phyloP scores from a whole-genome alignment of 2,888 invertebrate species.

The Caenorhabditis sp. region DNA sequence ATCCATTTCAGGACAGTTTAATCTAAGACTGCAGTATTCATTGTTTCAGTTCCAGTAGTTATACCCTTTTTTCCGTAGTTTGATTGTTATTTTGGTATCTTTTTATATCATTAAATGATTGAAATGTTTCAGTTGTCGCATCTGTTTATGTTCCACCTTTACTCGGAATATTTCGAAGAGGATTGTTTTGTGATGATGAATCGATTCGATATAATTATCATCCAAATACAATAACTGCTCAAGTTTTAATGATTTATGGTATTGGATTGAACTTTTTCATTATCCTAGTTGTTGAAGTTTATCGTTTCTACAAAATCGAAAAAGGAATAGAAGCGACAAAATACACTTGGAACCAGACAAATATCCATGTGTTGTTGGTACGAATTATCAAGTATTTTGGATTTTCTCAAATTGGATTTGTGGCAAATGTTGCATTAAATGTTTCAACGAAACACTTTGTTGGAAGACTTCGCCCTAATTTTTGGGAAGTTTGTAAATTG shows the following conservation, averaged over 20 bases:
- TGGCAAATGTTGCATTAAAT: slow-evolving; percentile 41
- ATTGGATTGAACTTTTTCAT: not conserved
- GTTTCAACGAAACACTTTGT: slow-evolving; percentile 89
- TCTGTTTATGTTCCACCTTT: too few relatives aligned
- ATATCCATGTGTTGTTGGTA: slow-evolving; percentile 49
- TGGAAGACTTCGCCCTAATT: slow-evolving; percentile 91
- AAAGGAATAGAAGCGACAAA: slow-evolving; percentile 24
- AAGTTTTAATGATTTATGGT: slow-evolving; percentile 24
- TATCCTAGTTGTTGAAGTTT: slow-evolving; percentile 36
- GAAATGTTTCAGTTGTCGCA: too few relatives aligned
- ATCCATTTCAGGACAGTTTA: too few relatives aligned
- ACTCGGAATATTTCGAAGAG: too few relatives aligned
- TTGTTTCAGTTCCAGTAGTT: too few relatives aligned
- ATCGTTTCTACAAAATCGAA: slow-evolving; percentile 43
- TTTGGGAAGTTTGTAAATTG: slow-evolving; percentile 86
- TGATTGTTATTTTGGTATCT: too few relatives aligned
- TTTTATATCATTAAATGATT: too few relatives aligned
- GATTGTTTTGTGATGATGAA: slow-evolving; percentile 59
- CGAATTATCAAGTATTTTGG: slow-evolving; percentile 47
- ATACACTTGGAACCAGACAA: slow-evolving; percentile 47
- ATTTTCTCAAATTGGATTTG: slow-evolving; percentile 52
- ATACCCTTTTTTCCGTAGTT: too few relatives aligned
- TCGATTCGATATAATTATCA: slow-evolving; percentile 48
- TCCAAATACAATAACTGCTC: slow-evolving; percentile 36
- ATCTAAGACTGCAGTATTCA: too few relatives aligned